Percentiles rank a stretch among this genome's conserved stretches.
phyloP scores from a whole-genome alignment of 1,140 invertebrate species.

The Gerris buenoi region DNA sequence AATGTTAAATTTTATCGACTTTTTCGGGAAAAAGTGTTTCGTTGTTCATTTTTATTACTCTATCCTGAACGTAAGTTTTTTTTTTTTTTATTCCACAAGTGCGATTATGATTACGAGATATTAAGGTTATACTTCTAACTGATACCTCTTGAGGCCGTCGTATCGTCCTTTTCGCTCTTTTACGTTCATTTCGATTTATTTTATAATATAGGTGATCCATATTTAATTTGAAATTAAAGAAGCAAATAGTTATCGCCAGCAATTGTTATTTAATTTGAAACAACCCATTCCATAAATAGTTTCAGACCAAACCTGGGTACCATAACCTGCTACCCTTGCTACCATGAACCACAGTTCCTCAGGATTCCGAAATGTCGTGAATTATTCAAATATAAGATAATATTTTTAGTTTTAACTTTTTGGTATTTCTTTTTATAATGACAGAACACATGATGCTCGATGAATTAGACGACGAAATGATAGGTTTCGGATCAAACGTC shows the following conservation, averaged over 20 bases:
- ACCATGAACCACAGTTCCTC: not conserved
- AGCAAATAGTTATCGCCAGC: not conserved
- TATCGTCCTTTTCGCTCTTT: no score
- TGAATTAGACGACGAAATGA: conserved; percentile 13
- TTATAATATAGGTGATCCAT: not conserved
- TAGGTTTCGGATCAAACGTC: conserved; percentile 15
- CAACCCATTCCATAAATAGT: not conserved
- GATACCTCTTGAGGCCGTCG: no score
- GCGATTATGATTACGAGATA: no score
- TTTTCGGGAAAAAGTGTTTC: no score
- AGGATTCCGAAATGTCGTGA: not conserved
- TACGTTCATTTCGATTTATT: no score
- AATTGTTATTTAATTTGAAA: not conserved
- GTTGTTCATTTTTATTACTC: not conserved
- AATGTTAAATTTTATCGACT: no score
- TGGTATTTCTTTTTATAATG: not conserved
- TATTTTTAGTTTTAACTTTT: not conserved
- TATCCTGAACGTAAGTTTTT: not conserved
- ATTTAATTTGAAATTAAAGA: not conserved
- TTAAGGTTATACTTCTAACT: no score
- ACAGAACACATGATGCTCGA: not conserved
- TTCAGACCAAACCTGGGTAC: not conserved
- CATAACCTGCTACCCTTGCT: not conserved
- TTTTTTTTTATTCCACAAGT: not conserved
- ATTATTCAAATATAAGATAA: not conserved